phyloP scores from a whole-genome alignment of 2,113 vertebrate species.

The Clarias macrocephalus region DNA sequence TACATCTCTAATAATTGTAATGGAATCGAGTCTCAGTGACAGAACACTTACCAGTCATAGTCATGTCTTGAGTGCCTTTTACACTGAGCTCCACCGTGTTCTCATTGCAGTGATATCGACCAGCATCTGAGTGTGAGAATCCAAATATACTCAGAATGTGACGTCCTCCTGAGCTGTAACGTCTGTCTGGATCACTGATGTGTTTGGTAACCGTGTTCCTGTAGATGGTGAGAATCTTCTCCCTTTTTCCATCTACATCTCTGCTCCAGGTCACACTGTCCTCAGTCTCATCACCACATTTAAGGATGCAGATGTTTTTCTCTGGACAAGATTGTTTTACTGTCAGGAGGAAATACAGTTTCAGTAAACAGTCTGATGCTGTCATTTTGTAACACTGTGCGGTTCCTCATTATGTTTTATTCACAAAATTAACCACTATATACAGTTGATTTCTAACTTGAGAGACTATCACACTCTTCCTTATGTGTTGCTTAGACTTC shows the following conservation, averaged over 20 bases:
- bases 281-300: too few relatives aligned
- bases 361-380: background rate
- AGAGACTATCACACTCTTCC: background rate
- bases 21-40: too few relatives aligned
- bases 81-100: background rate
- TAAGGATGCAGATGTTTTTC: too few relatives aligned
- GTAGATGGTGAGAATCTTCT: too few relatives aligned
- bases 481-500: background rate
- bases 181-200: too few relatives aligned
- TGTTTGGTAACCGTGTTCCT: too few relatives aligned
- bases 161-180: background rate
- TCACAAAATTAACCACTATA: background rate
- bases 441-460: background rate
- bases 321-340: background rate
- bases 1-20: too few relatives aligned
- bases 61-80: background rate
- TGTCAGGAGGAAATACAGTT: background rate
- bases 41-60: too few relatives aligned
- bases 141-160: background rate
- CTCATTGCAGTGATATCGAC: slow-evolving; percentile 15
- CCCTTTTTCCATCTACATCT: too few relatives aligned
- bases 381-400: too few relatives aligned
- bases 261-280: too few relatives aligned
- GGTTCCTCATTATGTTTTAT: background rate
- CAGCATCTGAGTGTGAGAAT: background rate